Evolutionary conservation across 2,113 vertebrate genomes (phyloP).

Genomic region (Monopterus albus): DNA sequence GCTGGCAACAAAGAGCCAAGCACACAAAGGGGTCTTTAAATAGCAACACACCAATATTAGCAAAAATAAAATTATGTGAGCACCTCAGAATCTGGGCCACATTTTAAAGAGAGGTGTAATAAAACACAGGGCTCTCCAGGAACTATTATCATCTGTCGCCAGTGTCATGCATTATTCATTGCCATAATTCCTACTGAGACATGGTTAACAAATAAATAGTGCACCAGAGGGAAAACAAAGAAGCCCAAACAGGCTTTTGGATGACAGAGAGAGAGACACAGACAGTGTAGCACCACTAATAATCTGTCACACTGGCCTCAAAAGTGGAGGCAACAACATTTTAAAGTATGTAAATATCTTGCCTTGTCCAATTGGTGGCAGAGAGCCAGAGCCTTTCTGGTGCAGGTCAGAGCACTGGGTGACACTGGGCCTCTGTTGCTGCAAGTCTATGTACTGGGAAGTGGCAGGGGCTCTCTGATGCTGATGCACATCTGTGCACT

Average conservation of each 20-base stretch:
- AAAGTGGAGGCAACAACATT: background rate
- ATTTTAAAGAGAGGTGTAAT: constrained; percentile 68
- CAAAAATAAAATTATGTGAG: constrained; percentile 59
- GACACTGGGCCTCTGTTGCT: constrained; percentile 65
- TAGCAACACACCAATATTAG: constrained; percentile 71
- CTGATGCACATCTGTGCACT: constrained; percentile 85
- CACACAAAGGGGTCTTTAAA: constrained; percentile 64
- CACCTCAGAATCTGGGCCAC: constrained; percentile 74
- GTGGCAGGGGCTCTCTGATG: constrained; percentile 62
- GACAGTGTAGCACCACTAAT: background rate
- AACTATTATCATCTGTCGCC: constrained; percentile 57
- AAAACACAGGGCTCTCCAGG: constrained; percentile 64
- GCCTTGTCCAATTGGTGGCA: constrained; percentile 68
- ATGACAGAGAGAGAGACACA: background rate
- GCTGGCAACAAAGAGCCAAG: constrained; percentile 44
- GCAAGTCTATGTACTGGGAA: constrained; percentile 66
- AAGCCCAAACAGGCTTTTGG: constrained; percentile 12
- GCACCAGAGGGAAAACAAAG: constrained; percentile 14
- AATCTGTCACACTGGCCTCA: constrained; percentile 6
- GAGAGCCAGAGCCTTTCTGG: constrained; percentile 64
- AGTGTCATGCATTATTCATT: constrained; percentile 73
- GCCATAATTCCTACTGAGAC: constrained; percentile 41
- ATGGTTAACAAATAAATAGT: constrained; percentile 45
- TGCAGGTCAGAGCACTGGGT: constrained; percentile 68
- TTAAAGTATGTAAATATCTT: constrained; percentile 20